A percentile compares a stretch with the other conserved stretches of the same genome.
phyloP scores from a whole-genome alignment of 1,140 invertebrate species.

The Galleria mellonella region DNA sequence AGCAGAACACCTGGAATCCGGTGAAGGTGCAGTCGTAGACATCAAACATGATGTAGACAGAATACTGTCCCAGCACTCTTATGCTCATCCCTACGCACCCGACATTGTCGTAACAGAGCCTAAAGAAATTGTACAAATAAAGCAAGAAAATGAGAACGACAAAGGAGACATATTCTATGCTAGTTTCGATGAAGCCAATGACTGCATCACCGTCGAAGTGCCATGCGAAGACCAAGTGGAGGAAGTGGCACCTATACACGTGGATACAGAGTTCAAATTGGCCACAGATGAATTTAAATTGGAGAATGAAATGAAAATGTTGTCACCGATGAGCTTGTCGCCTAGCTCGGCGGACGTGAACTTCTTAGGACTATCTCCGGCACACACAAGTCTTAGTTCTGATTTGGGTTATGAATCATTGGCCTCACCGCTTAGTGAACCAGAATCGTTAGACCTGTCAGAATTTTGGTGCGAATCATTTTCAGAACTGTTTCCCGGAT shows the following conservation, averaged over 20 bases:
- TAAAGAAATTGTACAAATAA: conserved; percentile 40
- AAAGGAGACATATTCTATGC: conserved; percentile 79
- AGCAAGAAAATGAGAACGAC: conserved; percentile 56
- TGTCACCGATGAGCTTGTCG: conserved; percentile 65
- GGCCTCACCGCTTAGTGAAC: conserved; percentile 71
- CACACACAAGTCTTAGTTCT: conserved; percentile 63
- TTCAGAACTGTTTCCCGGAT: conserved; percentile 77
- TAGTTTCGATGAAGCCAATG: conserved; percentile 81
- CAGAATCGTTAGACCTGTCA: conserved; percentile 62
- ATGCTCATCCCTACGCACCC: conserved; percentile 69
- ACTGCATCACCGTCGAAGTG: conserved; percentile 83
- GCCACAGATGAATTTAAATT: conserved; percentile 49
- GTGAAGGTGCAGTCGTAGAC: conserved; percentile 74
- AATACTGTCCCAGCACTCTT: conserved; percentile 69
- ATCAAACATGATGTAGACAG: conserved; percentile 66
- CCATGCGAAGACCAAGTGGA: conserved; percentile 76
- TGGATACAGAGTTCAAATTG: conserved; percentile 45
- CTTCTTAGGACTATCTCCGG: conserved; percentile 45
- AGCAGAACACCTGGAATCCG: conserved; percentile 87
- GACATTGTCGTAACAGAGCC: conserved; percentile 32
- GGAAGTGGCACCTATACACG: conserved; percentile 61
- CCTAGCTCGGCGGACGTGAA: conserved; percentile 56
- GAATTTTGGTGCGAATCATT: conserved; percentile 79
- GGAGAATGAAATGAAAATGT: conserved; percentile 64
- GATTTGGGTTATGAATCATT: conserved; percentile 77